Conservation (phyloP, 2,888 invertebrate species). For the Neria commutata region DNA sequence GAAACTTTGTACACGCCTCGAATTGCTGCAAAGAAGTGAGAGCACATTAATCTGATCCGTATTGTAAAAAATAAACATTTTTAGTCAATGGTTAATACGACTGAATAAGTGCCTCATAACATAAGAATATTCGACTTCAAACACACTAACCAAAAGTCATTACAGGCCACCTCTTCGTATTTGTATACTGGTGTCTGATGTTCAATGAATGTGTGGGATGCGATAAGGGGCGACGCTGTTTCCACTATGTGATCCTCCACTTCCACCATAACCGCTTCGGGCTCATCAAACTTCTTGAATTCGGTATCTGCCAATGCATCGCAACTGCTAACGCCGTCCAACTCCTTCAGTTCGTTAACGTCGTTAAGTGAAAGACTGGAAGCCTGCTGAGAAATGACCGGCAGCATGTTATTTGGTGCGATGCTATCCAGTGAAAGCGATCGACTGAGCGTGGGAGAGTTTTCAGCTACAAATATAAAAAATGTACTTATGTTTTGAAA, state of each 20-base stretch:
- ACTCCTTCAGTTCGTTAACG: conserved; percentile 70
- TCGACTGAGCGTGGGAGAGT: conserved; percentile 66
- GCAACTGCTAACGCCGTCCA: conserved; percentile 52
- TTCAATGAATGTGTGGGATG: conserved; percentile 67
- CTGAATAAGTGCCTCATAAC: too few relatives aligned
- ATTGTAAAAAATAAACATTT: background rate
- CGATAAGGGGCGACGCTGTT: conserved; percentile 75
- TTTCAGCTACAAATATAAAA: conserved; percentile 42
- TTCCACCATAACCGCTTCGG: conserved; percentile 80
- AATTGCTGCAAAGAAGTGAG: conserved; percentile 45
- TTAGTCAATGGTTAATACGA: background rate
- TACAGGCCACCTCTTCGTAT: conserved; percentile 68
- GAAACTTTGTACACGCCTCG: conserved; percentile 56
- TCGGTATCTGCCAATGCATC: conserved; percentile 51
- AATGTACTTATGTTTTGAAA: conserved; percentile 3
- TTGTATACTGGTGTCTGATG: conserved; percentile 78
- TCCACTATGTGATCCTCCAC: conserved; percentile 81
- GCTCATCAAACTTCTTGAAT: conserved; percentile 60
- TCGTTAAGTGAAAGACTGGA: conserved; percentile 79
- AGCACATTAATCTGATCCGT: background rate
- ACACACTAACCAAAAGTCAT: conserved; percentile 63
- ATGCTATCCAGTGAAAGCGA: conserved; percentile 82
- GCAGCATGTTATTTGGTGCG: conserved; percentile 64
- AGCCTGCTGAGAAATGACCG: conserved; percentile 68
- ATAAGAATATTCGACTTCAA: background rate